These are phyloP conservation scores for Pseudochromis fuscus DNA, from an alignment of 2,797 vertebrate species.

Conservation along the genomic window DNA sequence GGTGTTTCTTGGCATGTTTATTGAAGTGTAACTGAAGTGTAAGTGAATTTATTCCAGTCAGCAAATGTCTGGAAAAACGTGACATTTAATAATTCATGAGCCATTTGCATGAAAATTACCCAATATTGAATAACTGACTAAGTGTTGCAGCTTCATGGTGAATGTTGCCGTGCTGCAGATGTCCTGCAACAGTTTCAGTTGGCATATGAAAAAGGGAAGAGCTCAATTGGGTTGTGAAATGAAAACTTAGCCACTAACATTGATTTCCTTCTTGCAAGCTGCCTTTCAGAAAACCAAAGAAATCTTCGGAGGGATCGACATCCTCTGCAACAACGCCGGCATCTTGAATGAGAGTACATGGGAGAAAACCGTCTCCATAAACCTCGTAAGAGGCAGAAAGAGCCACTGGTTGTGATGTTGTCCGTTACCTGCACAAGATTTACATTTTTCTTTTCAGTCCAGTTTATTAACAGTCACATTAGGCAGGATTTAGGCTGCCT, in stretches of 20 bases:
- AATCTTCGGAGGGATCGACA: constrained; percentile 78
- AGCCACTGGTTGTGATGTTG: neutral
- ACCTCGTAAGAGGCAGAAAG: constrained; percentile 75
- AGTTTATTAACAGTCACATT: neutral
- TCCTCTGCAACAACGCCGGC: constrained; percentile 86
- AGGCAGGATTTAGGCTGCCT: neutral
- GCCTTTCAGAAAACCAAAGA: constrained; percentile 73
- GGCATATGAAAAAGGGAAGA: neutral
- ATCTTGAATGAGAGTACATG: constrained; percentile 77
- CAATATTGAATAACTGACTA: neutral
- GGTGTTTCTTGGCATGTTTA: too few species aligned
- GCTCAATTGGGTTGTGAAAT: neutral
- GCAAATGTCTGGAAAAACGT: neutral
- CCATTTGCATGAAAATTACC: too few species aligned
- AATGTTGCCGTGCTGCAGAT: neutral
- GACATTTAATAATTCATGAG: too few species aligned
- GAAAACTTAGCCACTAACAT: neutral
- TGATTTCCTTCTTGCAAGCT: constrained; percentile 52
- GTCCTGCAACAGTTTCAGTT: too few species aligned
- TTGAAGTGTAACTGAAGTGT: too few species aligned
- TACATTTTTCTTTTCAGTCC: neutral
- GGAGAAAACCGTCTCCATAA: constrained; percentile 81
- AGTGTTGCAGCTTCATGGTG: neutral
- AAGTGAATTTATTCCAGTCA: neutral
- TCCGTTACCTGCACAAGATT: neutral